Conservation (phyloP, 2,888 invertebrate species). For the Carabus problematicus region DNA sequence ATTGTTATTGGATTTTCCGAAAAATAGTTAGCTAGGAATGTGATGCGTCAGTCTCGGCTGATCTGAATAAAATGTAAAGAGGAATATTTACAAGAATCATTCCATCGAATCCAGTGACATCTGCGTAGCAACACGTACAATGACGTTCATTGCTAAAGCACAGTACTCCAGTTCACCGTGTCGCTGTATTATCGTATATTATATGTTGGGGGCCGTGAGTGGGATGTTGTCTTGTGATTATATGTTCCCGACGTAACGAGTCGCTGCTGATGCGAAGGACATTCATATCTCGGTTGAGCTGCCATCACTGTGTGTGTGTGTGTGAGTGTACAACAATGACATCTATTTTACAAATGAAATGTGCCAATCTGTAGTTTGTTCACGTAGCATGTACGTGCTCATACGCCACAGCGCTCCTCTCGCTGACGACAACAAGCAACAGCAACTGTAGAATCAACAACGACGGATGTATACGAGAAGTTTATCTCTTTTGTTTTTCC, state of each 20-base stretch:
- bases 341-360: conserved; percentile 46
- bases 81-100: too few relatives aligned
- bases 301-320: neutral
- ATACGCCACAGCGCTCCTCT: conserved; percentile 38
- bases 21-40: too few relatives aligned
- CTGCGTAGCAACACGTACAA: too few relatives aligned
- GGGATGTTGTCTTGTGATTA: too few relatives aligned
- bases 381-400: conserved; percentile 49
- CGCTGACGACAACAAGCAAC: neutral
- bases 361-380: conserved; percentile 46
- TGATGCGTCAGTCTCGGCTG: too few relatives aligned
- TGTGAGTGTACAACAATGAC: conserved; percentile 31
- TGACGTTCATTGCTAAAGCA: too few relatives aligned
- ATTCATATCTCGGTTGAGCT: neutral
- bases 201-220: too few relatives aligned
- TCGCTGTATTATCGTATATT: too few relatives aligned
- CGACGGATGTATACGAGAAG: conserved; percentile 6
- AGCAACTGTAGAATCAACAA: conserved; percentile 10
- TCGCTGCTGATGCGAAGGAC: conserved; percentile 3
- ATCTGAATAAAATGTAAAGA: too few relatives aligned
- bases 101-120: too few relatives aligned
- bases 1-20: too few relatives aligned
- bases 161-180: too few relatives aligned
- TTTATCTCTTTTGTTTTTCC: conserved; percentile 6
- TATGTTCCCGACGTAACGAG: conserved; percentile 1